These are phyloP conservation scores for Listrodromus nycthemerus DNA, from an alignment of 2,888 invertebrate species.

Conservation along the genomic window DNA sequence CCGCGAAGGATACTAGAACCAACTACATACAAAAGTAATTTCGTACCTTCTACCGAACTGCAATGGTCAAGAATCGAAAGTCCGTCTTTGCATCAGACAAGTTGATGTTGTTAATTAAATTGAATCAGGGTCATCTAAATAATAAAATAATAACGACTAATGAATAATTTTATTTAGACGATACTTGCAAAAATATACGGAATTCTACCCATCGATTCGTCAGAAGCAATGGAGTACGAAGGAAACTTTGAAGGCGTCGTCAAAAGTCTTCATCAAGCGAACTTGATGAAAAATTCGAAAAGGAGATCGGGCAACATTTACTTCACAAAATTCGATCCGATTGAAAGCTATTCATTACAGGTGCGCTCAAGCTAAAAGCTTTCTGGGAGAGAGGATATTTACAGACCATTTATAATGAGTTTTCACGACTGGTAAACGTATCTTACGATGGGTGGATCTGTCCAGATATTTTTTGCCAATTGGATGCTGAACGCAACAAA, in stretches of 20 bases:
- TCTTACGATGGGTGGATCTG: conserved; percentile 86
- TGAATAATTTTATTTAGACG: conserved; percentile 81
- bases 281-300: conserved; percentile 86
- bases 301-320: conserved; percentile 86
- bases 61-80: conserved; percentile 93
- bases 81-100: conserved; percentile 91
- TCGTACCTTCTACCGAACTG: conserved; percentile 88
- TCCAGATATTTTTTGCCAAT: conserved; percentile 76
- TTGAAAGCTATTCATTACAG: conserved; percentile 84
- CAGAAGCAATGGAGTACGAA: conserved; percentile 80
- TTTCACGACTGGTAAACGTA: conserved; percentile 87
- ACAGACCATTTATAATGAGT: conserved; percentile 87
- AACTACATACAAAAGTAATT: conserved; percentile 85
- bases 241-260: conserved; percentile 85
- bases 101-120: conserved; percentile 47
- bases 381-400: conserved; percentile 51
- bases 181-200: conserved; percentile 84
- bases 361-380: conserved; percentile 74
- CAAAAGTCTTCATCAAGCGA: conserved; percentile 86
- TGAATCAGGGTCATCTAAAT: conserved; percentile 19
- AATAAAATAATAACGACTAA: background rate
- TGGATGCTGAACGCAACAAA: conserved; percentile 53
- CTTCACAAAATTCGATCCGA: conserved; percentile 86
- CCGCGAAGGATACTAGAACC: conserved; percentile 65
- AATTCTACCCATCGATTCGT: conserved; percentile 72